Evolutionary conservation across 2,888 invertebrate species (phyloP), one percentile per base, ranked within the genome.

Genomic region (Latheticus oryzae): DNA sequence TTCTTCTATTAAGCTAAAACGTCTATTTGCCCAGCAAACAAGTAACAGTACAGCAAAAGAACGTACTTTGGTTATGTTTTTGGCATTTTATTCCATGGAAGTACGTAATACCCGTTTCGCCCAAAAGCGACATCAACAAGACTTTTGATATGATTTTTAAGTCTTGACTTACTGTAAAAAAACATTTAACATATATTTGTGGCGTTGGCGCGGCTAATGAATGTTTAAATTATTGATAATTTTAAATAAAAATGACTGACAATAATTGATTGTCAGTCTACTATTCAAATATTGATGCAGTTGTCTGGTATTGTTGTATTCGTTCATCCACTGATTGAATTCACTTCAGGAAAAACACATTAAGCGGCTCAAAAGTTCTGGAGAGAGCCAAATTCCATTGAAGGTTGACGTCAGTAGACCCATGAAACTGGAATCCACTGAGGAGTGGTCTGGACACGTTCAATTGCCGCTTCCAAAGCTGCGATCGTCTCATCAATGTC

Each of bases 381-480:
- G 48, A 73, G 63, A 51, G 72, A 73, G 63, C 73, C 68, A 61
- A 66, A 71, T 58, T 76, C 75, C 64, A 71, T 66, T 51, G 68
- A 67, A 62, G 75, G 79, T 76, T 81, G 80, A 78, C 85, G 88
- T 91, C 90, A 95, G 85, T 95, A 95, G 77, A 97, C 95, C 97
- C 97, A 97, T 30, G 93, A 93, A 4, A 97, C 97, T 2, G 97
- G 97, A 64, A 97, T 94, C 97, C 97, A 97, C 79, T 97, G 97
- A 24, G 96, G 91, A 68, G 92, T 90, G 73, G 90, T 89, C 78
- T 93, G 92, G 60, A 97, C 91, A 58, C 92, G 87, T 64, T 94
- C 94, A 70, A 97, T 90, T 12, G 96, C 93, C 62, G 89, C 87
- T 78, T 97, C 96, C 68, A 99, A 82, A 62, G 93, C 91, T 32